Base-by-base conservation (phyloP, 1,140 invertebrate species). In the Cyclargus thomasi region DNA sequence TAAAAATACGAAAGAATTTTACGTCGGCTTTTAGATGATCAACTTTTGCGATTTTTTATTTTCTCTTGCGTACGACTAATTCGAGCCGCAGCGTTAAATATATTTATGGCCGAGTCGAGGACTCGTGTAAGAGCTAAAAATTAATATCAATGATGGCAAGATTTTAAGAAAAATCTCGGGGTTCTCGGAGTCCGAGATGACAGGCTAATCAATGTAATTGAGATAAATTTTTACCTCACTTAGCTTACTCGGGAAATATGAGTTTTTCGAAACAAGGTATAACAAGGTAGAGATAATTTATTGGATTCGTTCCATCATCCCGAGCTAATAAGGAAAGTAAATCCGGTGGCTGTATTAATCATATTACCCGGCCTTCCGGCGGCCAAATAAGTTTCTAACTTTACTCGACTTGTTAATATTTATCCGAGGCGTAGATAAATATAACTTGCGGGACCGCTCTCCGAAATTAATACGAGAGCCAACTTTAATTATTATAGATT, bases 311-410 rank as follows among this genome's bases (percentile, higher is more conserved):
- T 74, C 64, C 59, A 70, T 74, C 71, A 70, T 59, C 57, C 62
- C 64, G 14, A 55, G 62, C 68, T 76, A 76, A 73, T 76, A 70
- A 73, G 65, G 70, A 70, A 75, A 75, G 67, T 70, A 70, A 74
- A 74, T 70, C 70, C 69, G 11, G 55, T 67, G 65, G 22, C 70
- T 65, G 53, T 66, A 79, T 77, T 73, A 76, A 79, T 77, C 75
- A 74, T 65, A 63, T 79, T 76, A 68, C 65, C 66, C 65, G 71
- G 64, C 68, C 63, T 65, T 66, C 70, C 66, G 53, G 36, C 62
- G 17, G 64, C 70, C 62, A 67, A 78, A 74, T 74, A 74, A 74
- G 63, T 76, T 76, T 62, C 62, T 68, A 67, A 57, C 67, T 70
- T 64, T 70, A 71, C 64, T 69, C 70, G 22, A 64, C 66, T 74